Evolutionary conservation across 64 coral and sea anemone species (phyloP).

Genomic region (Cladopsammia gracilis): DNA sequence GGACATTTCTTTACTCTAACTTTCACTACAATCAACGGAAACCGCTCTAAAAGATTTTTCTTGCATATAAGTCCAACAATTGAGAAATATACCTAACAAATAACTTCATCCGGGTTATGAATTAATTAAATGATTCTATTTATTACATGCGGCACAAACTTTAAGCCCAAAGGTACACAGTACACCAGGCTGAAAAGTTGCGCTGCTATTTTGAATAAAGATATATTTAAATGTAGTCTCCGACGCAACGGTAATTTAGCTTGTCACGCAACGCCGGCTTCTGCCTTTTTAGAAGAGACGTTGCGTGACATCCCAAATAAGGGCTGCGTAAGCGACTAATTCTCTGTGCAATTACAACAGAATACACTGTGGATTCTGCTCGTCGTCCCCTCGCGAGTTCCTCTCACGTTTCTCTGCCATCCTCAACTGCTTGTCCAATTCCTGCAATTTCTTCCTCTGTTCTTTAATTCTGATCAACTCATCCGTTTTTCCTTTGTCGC

Average conservation of each 20-base stretch:
- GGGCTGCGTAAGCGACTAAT: too few species aligned
- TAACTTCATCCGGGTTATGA: background rate
- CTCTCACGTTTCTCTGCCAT: conserved; percentile 84
- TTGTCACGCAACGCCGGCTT: too few species aligned
- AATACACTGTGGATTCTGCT: conserved; percentile 68
- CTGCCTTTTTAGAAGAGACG: background rate
- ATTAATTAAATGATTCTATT: background rate
- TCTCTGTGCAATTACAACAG: background rate
- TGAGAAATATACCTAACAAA: background rate
- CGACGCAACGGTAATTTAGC: too few species aligned
- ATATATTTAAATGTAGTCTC: too few species aligned
- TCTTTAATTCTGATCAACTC: conserved; percentile 95
- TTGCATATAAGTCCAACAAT: background rate
- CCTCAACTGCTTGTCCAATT: conserved; percentile 94
- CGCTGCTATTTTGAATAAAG: too few species aligned
- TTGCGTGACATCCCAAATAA: too few species aligned
- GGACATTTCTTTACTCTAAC: background rate
- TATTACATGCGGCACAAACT: background rate
- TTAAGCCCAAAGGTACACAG: too few species aligned
- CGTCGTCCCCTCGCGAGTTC: conserved; percentile 79
- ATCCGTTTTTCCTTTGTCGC: conserved; percentile 92
- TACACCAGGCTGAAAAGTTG: too few species aligned
- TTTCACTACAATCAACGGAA: background rate
- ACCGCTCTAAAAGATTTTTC: background rate
- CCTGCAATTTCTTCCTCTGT: conserved; percentile 91